Conservation (phyloP, 2,113 vertebrate species). For the Seriola quinqueradiata region DNA sequence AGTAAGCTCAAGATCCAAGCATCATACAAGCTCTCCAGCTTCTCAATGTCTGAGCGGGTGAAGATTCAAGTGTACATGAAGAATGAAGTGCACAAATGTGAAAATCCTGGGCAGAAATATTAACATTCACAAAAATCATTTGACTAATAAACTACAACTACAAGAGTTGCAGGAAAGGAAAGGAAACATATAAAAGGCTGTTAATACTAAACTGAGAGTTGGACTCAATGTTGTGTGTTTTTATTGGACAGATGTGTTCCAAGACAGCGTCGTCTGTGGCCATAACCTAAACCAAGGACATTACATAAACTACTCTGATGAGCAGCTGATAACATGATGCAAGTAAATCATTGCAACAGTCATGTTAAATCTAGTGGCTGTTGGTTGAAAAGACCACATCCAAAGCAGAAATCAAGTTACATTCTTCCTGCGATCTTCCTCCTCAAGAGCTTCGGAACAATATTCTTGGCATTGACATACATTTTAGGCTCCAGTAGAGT, state of each 20-base stretch:
- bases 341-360: constrained; percentile 29
- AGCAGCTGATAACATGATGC: constrained; percentile 37
- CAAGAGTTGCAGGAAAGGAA: background rate
- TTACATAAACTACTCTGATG: constrained; percentile 47
- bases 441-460: background rate
- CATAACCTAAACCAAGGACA: constrained; percentile 20
- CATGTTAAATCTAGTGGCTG: background rate
- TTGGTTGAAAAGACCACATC: constrained; percentile 5
- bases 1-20: constrained; percentile 38
- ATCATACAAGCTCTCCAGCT: constrained; percentile 32
- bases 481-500: background rate
- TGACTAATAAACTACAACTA: background rate
- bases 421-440: background rate
- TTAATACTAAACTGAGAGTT: constrained; percentile 14
- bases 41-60: constrained; percentile 36
- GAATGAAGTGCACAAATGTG: background rate
- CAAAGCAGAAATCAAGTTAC: background rate
- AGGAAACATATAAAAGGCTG: constrained; percentile 4
- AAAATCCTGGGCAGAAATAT: constrained; percentile 11
- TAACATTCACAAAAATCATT: background rate
- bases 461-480: background rate
- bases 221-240: constrained; percentile 11
- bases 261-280: background rate
- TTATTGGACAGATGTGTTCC: constrained; percentile 42
- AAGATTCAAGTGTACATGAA: background rate